Evolutionary conservation across 2,113 vertebrate genomes (phyloP).

Genomic region (Scartelaos histophorus): DNA sequence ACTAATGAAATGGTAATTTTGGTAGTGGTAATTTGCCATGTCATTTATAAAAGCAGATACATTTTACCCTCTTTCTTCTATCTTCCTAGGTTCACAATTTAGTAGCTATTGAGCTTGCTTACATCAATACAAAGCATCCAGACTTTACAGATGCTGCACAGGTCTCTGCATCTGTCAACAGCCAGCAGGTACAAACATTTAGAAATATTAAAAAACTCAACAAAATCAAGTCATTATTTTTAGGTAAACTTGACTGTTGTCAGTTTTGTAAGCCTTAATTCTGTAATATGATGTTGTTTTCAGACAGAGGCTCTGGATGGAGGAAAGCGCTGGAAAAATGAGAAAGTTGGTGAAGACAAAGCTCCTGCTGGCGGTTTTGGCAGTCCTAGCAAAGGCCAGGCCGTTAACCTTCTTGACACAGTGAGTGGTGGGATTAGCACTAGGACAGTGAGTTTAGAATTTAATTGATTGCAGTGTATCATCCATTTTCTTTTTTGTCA

Average conservation of each 20-base stretch:
- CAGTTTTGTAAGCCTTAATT: not conserved
- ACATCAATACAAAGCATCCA: slow-evolving; percentile 85
- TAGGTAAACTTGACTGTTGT: not conserved
- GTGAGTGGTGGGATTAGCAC: slow-evolving; percentile 63
- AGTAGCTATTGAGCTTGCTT: slow-evolving; percentile 82
- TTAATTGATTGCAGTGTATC: slow-evolving; percentile 27
- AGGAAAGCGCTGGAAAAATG: slow-evolving; percentile 78
- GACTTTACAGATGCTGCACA: slow-evolving; percentile 82
- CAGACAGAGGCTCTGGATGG: slow-evolving; percentile 75
- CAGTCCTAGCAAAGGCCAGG: slow-evolving; percentile 74
- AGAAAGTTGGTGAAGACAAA: slow-evolving; percentile 64
- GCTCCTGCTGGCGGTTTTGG: slow-evolving; percentile 53
- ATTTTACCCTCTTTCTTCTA: not conserved
- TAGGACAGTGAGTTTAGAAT: slow-evolving; percentile 5
- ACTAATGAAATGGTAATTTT: slow-evolving; percentile 83
- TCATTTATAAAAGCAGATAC: slow-evolving; percentile 12
- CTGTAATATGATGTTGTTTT: slow-evolving; percentile 13
- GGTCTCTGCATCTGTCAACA: slow-evolving; percentile 82
- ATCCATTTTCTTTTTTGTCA: slow-evolving; percentile 51
- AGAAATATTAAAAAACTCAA: not conserved
- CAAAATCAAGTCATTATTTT: not conserved
- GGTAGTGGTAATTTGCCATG: slow-evolving; percentile 17
- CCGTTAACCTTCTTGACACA: slow-evolving; percentile 82
- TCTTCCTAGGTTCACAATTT: slow-evolving; percentile 79
- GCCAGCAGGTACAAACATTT: slow-evolving; percentile 61